A percentile compares a stretch with the other conserved stretches of the same genome.
Conservation (phyloP, 2,113 vertebrate species). For the Terrapene triunguis region DNA sequence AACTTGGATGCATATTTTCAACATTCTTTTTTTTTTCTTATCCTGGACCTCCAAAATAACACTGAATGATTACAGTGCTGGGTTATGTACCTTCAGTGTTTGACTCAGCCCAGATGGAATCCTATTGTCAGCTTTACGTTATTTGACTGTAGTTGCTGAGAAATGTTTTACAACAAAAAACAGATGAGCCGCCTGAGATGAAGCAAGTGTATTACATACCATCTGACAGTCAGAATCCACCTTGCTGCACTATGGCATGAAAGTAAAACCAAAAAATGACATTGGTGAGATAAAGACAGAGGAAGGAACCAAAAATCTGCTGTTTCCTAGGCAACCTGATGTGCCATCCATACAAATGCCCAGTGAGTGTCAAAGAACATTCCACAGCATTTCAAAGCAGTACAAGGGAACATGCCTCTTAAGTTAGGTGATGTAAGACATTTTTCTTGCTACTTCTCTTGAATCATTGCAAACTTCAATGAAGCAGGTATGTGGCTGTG, state of each 20-base stretch:
- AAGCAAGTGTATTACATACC: constrained; percentile 7
- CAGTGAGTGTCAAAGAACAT: background rate
- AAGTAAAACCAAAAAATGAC: background rate
- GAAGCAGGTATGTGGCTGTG: background rate
- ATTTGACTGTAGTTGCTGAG: constrained; percentile 14
- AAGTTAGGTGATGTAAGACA: background rate
- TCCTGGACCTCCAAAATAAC: background rate
- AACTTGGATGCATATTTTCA: background rate
- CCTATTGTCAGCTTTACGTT: background rate
- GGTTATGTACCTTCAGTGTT: accelerated
- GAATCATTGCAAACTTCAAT: background rate
- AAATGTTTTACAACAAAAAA: constrained; percentile 22
- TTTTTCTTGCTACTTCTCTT: background rate
- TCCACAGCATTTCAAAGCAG: background rate
- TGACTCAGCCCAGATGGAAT: background rate
- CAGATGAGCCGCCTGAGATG: constrained; percentile 25
- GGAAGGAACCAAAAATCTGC: background rate
- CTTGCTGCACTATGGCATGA: background rate
- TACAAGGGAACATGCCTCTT: background rate
- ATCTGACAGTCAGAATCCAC: background rate
- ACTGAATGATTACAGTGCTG: background rate
- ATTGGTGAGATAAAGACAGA: background rate
- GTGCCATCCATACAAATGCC: background rate
- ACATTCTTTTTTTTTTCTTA: background rate
- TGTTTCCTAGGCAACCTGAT: background rate